phyloP scores from a whole-genome alignment of 2,797 vertebrate genomes.

The Sebastes hubbsi region DNA sequence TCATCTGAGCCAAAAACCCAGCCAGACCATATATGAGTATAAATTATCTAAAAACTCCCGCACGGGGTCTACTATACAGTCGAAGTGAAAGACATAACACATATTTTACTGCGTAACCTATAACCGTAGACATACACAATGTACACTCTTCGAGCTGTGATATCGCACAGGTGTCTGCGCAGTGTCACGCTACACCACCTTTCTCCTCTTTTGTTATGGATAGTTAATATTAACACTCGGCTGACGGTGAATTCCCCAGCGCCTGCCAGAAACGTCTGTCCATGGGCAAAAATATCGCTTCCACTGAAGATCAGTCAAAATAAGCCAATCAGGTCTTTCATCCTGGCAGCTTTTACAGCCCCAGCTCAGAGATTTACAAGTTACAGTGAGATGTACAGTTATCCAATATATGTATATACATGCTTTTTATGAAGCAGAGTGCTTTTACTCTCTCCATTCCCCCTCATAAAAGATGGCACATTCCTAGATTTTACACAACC shows the following conservation, averaged over 20 bases:
- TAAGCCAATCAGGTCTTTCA: constrained; percentile 68
- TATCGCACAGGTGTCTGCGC: constrained; percentile 65
- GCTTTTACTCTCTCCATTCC: constrained; percentile 62
- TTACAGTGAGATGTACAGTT: constrained; percentile 62
- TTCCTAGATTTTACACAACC: constrained; percentile 70
- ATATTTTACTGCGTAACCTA: constrained; percentile 29
- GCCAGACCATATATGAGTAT: constrained; percentile 12
- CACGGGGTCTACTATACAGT: constrained; percentile 16
- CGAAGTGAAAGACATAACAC: constrained; percentile 53
- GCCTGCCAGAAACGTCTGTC: constrained; percentile 61
- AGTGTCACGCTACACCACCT: constrained; percentile 48
- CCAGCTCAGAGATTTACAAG: constrained; percentile 65
- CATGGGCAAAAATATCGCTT: constrained; percentile 60
- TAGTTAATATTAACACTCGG: constrained; percentile 68
- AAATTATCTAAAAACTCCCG: constrained; percentile 24
- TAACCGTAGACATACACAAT: constrained; percentile 29
- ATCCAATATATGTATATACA: constrained; percentile 71
- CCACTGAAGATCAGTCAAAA: constrained; percentile 66
- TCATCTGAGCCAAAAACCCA: neutral
- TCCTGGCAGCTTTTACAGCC: constrained; percentile 56
- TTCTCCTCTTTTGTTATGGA: constrained; percentile 60
- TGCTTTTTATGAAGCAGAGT: constrained; percentile 70
- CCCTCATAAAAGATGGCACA: constrained; percentile 71
- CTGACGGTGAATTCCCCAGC: constrained; percentile 55
- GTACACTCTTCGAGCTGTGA: constrained; percentile 25